Evolutionary conservation across 2,797 vertebrate species (phyloP).

Genomic region (Cephalopachus bancanus): DNA sequence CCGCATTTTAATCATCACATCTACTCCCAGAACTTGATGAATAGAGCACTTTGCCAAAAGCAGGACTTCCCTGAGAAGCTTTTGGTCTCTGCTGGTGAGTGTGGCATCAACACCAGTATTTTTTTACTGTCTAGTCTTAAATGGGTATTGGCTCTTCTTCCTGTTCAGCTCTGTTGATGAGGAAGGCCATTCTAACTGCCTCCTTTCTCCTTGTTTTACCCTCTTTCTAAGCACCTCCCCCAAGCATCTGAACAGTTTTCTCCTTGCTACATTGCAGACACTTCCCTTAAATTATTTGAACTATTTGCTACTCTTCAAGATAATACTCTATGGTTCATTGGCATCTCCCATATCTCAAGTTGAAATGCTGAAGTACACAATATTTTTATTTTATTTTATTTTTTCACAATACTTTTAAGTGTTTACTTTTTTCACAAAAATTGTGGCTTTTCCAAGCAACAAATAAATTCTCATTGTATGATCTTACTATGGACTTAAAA

Average conservation of each 20-base stretch:
- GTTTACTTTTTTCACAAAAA: too few species aligned
- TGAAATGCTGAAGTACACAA: background rate
- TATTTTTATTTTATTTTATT: too few species aligned
- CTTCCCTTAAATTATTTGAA: background rate
- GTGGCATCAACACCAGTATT: fast-evolving
- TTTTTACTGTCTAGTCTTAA: background rate
- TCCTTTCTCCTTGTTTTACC: background rate
- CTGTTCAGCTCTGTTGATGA: background rate
- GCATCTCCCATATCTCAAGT: fast-evolving
- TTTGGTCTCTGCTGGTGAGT: background rate
- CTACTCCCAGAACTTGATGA: background rate
- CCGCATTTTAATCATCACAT: background rate
- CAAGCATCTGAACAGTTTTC: background rate
- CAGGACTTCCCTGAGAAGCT: background rate
- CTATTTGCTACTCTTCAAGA: background rate
- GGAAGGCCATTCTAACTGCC: background rate
- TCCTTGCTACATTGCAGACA: background rate
- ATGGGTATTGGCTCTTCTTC: background rate
- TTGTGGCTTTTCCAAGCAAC: background rate
- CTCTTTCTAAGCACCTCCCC: background rate
- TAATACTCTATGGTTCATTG: background rate
- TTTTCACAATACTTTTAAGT: too few species aligned
- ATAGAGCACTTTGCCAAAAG: background rate
- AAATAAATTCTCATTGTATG: background rate
- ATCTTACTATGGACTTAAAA: background rate